Conservation (phyloP, 2,797 vertebrate genomes). For the Coreius guichenoti region DNA sequence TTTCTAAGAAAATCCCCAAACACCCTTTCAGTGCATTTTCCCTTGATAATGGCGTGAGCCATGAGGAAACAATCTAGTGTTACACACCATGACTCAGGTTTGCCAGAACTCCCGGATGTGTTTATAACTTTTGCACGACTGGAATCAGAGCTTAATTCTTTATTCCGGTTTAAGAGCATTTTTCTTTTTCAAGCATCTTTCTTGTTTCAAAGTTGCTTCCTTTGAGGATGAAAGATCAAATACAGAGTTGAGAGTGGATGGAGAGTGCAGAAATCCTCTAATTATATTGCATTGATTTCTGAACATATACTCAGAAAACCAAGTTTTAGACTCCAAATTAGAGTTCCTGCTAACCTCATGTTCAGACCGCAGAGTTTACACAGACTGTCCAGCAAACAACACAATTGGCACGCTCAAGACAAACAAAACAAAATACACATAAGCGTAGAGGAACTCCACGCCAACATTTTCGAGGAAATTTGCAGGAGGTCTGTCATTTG, state of each 20-base stretch:
- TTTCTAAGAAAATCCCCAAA: slow-evolving; percentile 21
- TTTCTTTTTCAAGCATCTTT: slow-evolving; percentile 8
- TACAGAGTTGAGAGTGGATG: neutral
- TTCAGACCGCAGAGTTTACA: slow-evolving; percentile 61
- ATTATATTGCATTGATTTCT: slow-evolving; percentile 13
- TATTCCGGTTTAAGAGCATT: slow-evolving; percentile 10
- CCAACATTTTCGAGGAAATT: slow-evolving; percentile 60
- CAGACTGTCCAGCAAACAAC: slow-evolving; percentile 64
- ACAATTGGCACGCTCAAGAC: slow-evolving; percentile 42
- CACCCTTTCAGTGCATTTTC: slow-evolving; percentile 30
- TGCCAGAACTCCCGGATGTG: slow-evolving; percentile 6
- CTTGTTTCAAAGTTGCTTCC: slow-evolving; percentile 11
- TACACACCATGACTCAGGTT: slow-evolving; percentile 18
- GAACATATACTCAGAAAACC: slow-evolving; percentile 6
- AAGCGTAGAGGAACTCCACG: slow-evolving; percentile 42
- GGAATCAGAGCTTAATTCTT: slow-evolving; percentile 19
- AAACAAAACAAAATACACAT: slow-evolving; percentile 56
- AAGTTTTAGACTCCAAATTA: slow-evolving; percentile 12
- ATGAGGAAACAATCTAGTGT: slow-evolving; percentile 16
- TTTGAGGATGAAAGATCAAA: slow-evolving; percentile 15
- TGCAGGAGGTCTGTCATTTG: slow-evolving; percentile 31
- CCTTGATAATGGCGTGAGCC: neutral
- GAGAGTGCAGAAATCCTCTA: neutral
- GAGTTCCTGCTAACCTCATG: slow-evolving; percentile 41
- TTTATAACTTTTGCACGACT: slow-evolving; percentile 29